phyloP scores from a whole-genome alignment of 2,113 vertebrate genomes.

The Bubalus kerabau region DNA sequence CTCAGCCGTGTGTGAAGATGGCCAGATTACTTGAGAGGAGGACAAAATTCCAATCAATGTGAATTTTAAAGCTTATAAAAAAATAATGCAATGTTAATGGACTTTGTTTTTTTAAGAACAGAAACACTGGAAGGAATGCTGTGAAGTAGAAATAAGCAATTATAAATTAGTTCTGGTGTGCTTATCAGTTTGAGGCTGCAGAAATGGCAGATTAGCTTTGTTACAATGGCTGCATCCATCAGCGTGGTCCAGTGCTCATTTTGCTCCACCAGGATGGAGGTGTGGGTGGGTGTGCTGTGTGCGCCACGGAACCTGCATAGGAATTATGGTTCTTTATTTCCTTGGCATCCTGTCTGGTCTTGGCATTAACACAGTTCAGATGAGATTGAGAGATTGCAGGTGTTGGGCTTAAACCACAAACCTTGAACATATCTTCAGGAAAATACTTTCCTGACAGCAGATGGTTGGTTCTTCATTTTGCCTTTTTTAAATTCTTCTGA shows the following conservation, averaged over 20 bases:
- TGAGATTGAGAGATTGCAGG: neutral
- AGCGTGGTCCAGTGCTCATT: neutral
- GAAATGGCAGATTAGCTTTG: neutral
- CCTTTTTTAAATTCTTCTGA: neutral
- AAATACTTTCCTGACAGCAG: neutral
- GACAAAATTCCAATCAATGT: neutral
- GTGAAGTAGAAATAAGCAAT: slow-evolving; percentile 39
- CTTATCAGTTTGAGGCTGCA: neutral
- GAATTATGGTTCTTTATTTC: neutral
- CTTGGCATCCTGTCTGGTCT: neutral
- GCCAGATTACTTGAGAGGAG: neutral
- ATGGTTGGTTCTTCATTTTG: neutral
- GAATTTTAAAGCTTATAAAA: slow-evolving; percentile 39
- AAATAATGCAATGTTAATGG: slow-evolving; percentile 17
- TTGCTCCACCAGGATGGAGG: neutral
- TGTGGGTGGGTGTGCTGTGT: neutral
- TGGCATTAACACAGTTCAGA: neutral
- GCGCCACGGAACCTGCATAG: neutral
- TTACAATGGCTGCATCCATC: neutral
- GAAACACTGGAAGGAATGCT: slow-evolving; percentile 1
- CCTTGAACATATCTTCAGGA: neutral
- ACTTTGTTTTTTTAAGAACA: neutral
- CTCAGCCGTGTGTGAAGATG: neutral
- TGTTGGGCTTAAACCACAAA: neutral
- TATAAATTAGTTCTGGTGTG: slow-evolving; percentile 14